Conservation (phyloP, 1,140 invertebrate genomes). For the Nephila pilipes region DNA sequence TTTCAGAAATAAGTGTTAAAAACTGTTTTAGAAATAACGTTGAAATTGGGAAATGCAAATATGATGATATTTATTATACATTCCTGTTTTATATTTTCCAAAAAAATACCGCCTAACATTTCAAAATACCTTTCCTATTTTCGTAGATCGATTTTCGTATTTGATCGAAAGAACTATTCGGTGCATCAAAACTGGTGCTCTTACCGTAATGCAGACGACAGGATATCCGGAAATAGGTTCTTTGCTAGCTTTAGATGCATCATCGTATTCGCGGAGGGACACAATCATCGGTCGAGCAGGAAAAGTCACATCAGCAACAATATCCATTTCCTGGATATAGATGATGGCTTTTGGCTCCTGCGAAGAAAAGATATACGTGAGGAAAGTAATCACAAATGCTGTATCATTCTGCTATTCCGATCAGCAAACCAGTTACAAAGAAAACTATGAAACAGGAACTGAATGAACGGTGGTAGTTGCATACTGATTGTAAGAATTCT, state of each 20-base stretch:
- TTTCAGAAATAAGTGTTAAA: too few species aligned
- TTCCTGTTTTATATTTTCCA: too few species aligned
- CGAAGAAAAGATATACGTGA: background rate
- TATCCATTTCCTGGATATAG: constrained; percentile 81
- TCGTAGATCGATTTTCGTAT: background rate
- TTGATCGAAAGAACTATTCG: background rate
- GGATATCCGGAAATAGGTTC: constrained; percentile 81
- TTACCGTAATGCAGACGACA: constrained; percentile 82
- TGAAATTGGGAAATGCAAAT: too few species aligned
- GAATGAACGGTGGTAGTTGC: too few species aligned
- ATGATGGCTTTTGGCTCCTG: constrained; percentile 80
- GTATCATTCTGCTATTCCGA: too few species aligned
- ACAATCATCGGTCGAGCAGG: constrained; percentile 80
- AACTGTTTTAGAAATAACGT: too few species aligned
- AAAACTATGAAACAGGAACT: too few species aligned
- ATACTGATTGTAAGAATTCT: too few species aligned
- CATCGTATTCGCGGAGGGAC: constrained; percentile 81
- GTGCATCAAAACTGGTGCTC: background rate
- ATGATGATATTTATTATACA: too few species aligned
- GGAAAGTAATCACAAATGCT: background rate
- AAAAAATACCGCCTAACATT: too few species aligned
- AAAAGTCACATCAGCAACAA: constrained; percentile 81
- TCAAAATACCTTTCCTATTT: background rate
- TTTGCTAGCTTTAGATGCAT: constrained; percentile 70
- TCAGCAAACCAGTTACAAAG: too few species aligned